phyloP scores from a whole-genome alignment of 2,888 invertebrate genomes.

The Apodemia duryi region DNA sequence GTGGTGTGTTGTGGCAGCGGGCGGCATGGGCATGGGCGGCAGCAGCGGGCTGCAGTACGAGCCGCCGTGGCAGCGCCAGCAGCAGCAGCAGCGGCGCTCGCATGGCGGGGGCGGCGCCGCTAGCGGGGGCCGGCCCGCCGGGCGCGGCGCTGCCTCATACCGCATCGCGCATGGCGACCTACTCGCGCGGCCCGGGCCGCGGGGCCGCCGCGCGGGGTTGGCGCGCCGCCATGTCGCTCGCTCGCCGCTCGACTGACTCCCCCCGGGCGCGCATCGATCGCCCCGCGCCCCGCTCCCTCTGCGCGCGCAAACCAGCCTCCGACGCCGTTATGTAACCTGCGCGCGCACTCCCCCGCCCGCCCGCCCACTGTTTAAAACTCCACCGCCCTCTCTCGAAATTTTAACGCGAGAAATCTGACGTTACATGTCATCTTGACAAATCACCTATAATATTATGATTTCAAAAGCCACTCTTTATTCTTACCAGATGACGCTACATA shows the following conservation, averaged over 20 bases:
- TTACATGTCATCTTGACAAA: slow-evolving; percentile 1
- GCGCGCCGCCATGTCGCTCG: slow-evolving; percentile 78
- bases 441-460: neutral
- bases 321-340: slow-evolving; percentile 69
- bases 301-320: slow-evolving; percentile 60
- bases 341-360: slow-evolving; percentile 66
- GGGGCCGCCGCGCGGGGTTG: slow-evolving; percentile 78
- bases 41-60: slow-evolving; percentile 68
- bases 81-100: slow-evolving; percentile 82
- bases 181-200: slow-evolving; percentile 79
- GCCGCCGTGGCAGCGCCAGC: slow-evolving; percentile 74
- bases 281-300: slow-evolving; percentile 68
- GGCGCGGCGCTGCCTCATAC: slow-evolving; percentile 82
- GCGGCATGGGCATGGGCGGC: slow-evolving; percentile 42
- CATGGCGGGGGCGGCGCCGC: slow-evolving; percentile 83
- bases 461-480: neutral
- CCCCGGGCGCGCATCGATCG: slow-evolving; percentile 75
- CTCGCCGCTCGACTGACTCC: slow-evolving; percentile 76
- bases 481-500: neutral
- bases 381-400: slow-evolving; percentile 42
- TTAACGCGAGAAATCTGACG: slow-evolving; percentile 18
- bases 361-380: slow-evolving; percentile 48
- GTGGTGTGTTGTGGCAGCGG: slow-evolving; percentile 12
- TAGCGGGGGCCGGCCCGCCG: slow-evolving; percentile 79
- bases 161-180: slow-evolving; percentile 82